Evolutionary conservation across 1,140 invertebrate species (phyloP), one percentile per base, ranked within the genome.

Genomic region (Dendrolimus punctatus): DNA sequence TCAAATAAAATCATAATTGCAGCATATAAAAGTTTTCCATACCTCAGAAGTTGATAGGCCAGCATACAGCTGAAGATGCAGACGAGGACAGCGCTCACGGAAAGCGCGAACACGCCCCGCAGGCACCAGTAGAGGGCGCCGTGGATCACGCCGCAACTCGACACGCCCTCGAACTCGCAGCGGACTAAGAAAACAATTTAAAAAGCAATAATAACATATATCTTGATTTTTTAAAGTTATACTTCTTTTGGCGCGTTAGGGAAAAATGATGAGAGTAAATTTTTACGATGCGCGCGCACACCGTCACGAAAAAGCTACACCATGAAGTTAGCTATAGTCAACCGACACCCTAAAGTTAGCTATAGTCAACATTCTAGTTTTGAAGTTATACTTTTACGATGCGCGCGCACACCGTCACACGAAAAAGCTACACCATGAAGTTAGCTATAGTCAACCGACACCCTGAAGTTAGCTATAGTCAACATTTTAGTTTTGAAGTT

Each of bases 41-140:
- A 93, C 92, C 92, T 94, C 9, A 96, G 83, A 23, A 97, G 84
- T 72, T 97, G 95, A 71, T 96, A 97, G 1, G 96, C 93, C 7
- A 96, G 89, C 95, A 97, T 96, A 72, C 94, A 95, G 39, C 95
- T 95, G 80, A 96, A 96, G 59, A 97, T 96, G 78, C 95, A 96
- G 9, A 96, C 93, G 2, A 97, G 87, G 45, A 97, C 95, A 5
- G 95, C 95, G 60, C 94, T 92, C 2, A 97, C 95, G 4, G 95
- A 96, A 8, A 96, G 89, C 2, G 95, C 95, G 85, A 97, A 97
- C 58, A 97, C 92, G 0, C 94, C 95, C 6, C 95, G 87, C 8
- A 97, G 85, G 68, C 95, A 97, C 57, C 94, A 93, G 80, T 96
- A 96, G 4, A 96, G 79, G 1, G 93, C 93, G 5, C 95, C 95